Base-by-base conservation (phyloP, 92 coral and sea anemone genomes). In the Diadumene lineata region DNA sequence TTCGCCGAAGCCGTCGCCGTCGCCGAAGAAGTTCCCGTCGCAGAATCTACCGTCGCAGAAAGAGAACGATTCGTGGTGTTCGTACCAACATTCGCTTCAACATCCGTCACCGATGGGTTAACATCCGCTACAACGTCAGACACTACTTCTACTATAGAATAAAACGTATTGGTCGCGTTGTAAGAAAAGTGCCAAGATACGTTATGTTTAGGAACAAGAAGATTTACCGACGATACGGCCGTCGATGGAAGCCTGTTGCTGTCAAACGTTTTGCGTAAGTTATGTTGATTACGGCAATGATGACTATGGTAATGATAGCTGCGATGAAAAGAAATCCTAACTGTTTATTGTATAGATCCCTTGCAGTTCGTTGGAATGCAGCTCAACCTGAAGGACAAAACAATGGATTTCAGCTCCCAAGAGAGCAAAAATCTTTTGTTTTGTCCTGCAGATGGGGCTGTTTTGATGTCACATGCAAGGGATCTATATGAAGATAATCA, bases 231-330 rank as follows among this genome's bases (percentile, higher is more conserved):
- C 74, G 60, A 30, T 13, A 44, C 28, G 74, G 74, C 8, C 44
- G 61, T 25, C 15, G 21, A 28, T 69, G 61, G 61, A 69, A 11
- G 34, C 11, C 0, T 6, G 34, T 69, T 29, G 7, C 61, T 0
- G 43, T 26, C 53, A 3, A 28, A 17, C 56, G 61, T 28, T 69
- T 69, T 31, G 74, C 57, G 74, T 69, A 26, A 69, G 74, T 69
- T 3, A 53, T 53, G n/a, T 4, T 53, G 60, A 53, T 15, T 53
- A 9, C 19, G n/a, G 18, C 3, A 15, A 53, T 53, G 2, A 21
- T 15, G 19, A 53, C 18, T 13, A 15, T 53, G 60, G n/a, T 53
- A 4, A 53, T 15, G 24, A 15, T 53, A 53, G 68, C 26, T 38
- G n/a, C n/a, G n/a, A n/a, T n/a, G n/a, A n/a, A n/a, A n/a, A n/a